Evolutionary conservation across 2,797 vertebrate genomes (phyloP).

Genomic region (Pseudochirops corinnae): DNA sequence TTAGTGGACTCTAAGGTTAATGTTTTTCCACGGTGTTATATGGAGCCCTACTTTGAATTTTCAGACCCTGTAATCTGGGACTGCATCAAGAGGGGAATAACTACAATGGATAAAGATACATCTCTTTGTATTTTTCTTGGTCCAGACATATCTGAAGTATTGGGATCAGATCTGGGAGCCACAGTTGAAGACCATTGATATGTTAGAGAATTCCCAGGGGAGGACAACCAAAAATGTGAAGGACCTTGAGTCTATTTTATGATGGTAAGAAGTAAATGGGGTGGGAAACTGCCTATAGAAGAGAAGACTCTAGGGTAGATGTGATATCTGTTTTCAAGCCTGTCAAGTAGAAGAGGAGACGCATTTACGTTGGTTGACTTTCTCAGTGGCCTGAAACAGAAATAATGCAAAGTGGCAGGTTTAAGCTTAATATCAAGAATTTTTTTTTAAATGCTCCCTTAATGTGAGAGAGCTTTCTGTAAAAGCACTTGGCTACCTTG

Average conservation of each 20-base stretch:
- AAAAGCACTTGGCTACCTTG: not conserved
- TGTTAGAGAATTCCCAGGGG: not conserved
- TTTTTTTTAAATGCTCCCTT: not conserved
- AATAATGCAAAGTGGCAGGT: not conserved
- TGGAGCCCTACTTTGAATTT: not conserved
- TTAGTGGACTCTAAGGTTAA: not conserved
- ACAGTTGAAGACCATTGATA: not conserved
- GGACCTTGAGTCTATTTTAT: not conserved
- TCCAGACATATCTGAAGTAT: not conserved
- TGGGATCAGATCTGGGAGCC: not conserved
- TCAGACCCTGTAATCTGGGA: not conserved
- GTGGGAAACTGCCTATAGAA: not conserved
- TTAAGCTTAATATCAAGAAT: not conserved
- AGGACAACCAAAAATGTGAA: not conserved
- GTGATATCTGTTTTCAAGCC: not conserved
- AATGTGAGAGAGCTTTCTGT: not conserved
- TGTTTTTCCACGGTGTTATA: not conserved
- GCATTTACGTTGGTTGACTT: not conserved
- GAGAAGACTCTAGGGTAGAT: not conserved
- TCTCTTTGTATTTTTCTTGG: not conserved
- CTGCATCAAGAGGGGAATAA: not conserved
- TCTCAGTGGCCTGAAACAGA: not conserved
- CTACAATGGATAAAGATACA: not conserved
- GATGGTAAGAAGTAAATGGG: not conserved
- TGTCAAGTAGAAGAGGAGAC: not conserved